Evolutionary conservation across 2,113 vertebrate species (phyloP), one percentile per base, ranked within the genome.

Genomic region (Litocranius walleri): DNA sequence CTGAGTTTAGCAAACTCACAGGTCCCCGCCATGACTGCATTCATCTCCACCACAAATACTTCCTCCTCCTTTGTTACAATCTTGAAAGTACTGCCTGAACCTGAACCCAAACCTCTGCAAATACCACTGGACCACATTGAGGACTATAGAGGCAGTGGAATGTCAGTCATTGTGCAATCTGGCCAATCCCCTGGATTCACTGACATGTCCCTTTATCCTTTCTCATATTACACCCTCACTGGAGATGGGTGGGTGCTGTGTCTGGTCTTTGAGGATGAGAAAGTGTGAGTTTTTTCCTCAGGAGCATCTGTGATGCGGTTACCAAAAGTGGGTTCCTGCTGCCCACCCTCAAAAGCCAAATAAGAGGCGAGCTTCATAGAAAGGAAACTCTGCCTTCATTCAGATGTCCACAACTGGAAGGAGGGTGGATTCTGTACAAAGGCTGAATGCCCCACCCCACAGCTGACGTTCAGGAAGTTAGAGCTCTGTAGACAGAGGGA

Each of bases 161-260:
- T 6, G 16, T 0, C 45, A 50, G 48, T 33, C 15, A 12, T 50
- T 21, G 16, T 21, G 48, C 9, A 0, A 30, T 36, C 45, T 0
- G 1, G 45, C 16, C 78, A 50, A 6, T 5, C 3, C 1, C 10
- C 29, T 45, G 9, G 48, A 1, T 6, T 30, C 78, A 52, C 2
- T 33, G 78, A 11, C 9, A 33, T 3, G 5, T 33, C 45, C 78
- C 16, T 21, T 21, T 6, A 21, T 36, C 16, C 16, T 21, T 33
- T 33, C 48, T 11, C 1, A 33, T 33, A 3, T 6, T 12, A 52
- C 2, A 50, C 9, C 16, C 78, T 33, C 48, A 33, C 0, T 21
- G 78, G 9, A 33, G 78, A 11, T 2, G 16, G 4, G 0, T 21
- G 45, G 29, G 29, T 17, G 9, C 19, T 5, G 3, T 11, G 29